Percentiles rank a stretch among this genome's conserved stretches.
Conservation (phyloP, 2,797 vertebrate species). For the Hypotaenidia philippensis region DNA sequence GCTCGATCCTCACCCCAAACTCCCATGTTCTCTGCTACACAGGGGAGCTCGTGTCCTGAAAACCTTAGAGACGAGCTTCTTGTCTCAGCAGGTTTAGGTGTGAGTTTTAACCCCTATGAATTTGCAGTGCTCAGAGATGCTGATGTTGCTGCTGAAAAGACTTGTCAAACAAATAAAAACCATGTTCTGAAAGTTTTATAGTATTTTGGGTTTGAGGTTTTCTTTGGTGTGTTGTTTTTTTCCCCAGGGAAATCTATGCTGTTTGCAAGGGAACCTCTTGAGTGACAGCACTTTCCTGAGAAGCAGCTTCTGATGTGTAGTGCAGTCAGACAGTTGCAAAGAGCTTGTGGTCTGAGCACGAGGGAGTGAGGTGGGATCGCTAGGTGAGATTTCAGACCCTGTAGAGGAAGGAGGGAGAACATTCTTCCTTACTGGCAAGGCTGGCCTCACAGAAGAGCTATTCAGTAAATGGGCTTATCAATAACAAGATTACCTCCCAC, state of each 20-base stretch:
- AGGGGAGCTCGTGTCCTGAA: background rate
- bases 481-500: conserved; percentile 35
- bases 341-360: background rate
- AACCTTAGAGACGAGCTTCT: fast-evolving
- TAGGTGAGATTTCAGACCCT: background rate
- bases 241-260: background rate
- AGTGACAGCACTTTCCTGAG: background rate
- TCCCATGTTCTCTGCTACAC: background rate
- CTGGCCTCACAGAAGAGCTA: background rate
- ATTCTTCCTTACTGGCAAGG: background rate
- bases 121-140: background rate
- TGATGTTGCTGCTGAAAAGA: background rate
- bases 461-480: conserved; percentile 26
- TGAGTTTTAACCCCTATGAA: background rate
- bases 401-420: background rate
- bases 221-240: background rate
- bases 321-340: background rate
- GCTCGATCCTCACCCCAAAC: background rate
- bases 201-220: no score
- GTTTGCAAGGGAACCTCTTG: background rate
- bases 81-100: background rate
- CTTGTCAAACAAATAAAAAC: background rate
- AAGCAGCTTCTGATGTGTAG: background rate
- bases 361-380: background rate
- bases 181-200: background rate